These are phyloP conservation scores for pig (Sus scrofa) DNA, from an alignment of 2,113 vertebrate species.

Conservation along the genomic window DNA sequence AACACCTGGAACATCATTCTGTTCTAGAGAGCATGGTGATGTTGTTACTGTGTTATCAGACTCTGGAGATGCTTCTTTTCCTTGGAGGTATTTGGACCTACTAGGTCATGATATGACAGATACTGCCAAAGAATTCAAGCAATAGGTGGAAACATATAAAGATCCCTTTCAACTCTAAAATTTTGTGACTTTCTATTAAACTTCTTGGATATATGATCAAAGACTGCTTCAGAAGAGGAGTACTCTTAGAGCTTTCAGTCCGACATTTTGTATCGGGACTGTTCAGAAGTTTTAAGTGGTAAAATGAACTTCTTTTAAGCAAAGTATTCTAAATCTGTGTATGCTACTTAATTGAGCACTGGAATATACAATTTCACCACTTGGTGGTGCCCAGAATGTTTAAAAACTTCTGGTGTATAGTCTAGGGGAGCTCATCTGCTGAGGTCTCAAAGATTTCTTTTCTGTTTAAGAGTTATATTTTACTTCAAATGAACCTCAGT, in stretches of 20 bases:
- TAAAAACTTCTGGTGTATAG: constrained; percentile 23
- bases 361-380: constrained; percentile 73
- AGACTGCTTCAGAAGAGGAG: constrained; percentile 1
- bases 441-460: constrained; percentile 30
- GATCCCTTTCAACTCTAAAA: not conserved
- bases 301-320: constrained; percentile 24
- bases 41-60: not conserved
- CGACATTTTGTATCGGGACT: not conserved
- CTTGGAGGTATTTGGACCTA: not conserved
- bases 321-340: not conserved
- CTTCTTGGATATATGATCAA: not conserved
- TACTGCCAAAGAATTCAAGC: not conserved
- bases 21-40: not conserved
- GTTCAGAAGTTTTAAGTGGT: not conserved
- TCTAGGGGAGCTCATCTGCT: not conserved
- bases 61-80: not conserved
- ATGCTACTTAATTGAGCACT: constrained; percentile 26
- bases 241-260: not conserved
- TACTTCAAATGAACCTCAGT: constrained; percentile 29
- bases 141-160: not conserved
- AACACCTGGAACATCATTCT: not conserved
- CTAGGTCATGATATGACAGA: not conserved
- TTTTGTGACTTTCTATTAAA: constrained; percentile 37
- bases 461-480: constrained; percentile 38
- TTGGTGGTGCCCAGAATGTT: constrained; percentile 80